Conservation (phyloP, 2,113 vertebrate species). For the Chamaea fasciata region DNA sequence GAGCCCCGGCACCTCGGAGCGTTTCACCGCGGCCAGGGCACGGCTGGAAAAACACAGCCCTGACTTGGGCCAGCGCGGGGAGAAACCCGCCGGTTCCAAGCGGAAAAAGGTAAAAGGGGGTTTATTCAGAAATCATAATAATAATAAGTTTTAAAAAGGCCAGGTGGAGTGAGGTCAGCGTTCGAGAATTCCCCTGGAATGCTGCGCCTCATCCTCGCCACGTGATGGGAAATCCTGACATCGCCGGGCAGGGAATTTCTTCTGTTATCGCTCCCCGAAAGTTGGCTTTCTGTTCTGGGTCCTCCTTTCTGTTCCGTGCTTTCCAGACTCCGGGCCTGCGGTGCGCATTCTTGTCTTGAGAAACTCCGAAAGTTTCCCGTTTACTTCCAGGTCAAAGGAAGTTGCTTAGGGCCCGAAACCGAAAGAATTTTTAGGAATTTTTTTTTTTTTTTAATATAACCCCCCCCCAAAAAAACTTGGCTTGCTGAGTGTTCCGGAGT, state of each 20-base stretch:
- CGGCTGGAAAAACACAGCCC: constrained; percentile 56
- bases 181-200: neutral
- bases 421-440: neutral
- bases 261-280: too few relatives aligned
- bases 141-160: too few relatives aligned
- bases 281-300: too few relatives aligned
- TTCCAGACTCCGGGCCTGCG: neutral
- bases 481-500: neutral
- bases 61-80: constrained; percentile 7
- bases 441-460: neutral
- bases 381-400: fast-evolving
- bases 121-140: too few relatives aligned
- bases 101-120: constrained; percentile 72
- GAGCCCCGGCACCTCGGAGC: neutral
- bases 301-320: neutral
- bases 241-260: too few relatives aligned
- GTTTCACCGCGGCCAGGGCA: too few relatives aligned
- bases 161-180: neutral
- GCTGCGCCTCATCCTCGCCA: neutral
- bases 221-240: neutral
- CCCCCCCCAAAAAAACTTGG: fast-evolving
- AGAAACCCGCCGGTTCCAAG: neutral
- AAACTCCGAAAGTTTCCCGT: neutral
- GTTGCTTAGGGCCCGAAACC: neutral
- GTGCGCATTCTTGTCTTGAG: fast-evolving